Conservation (phyloP, 1,140 invertebrate genomes). For the Eupristina koningsbergeri region DNA sequence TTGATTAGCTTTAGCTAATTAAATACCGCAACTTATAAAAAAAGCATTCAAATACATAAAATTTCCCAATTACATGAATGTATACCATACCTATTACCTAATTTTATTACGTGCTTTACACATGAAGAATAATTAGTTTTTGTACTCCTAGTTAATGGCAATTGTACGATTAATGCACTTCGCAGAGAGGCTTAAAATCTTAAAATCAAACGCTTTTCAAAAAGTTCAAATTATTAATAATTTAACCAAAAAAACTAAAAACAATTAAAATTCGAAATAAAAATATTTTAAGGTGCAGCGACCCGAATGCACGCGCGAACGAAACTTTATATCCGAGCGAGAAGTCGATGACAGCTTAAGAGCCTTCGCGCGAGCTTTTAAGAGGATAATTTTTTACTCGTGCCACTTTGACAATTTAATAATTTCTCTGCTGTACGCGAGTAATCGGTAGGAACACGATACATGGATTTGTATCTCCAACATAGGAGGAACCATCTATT, state of each 20-base stretch:
- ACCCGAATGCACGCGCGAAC: constrained; percentile 41
- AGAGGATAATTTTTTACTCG: constrained; percentile 63
- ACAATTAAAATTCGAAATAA: neutral
- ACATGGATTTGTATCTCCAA: constrained; percentile 22
- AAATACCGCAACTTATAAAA: too few species aligned
- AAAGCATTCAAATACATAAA: too few species aligned
- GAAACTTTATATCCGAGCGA: constrained; percentile 67
- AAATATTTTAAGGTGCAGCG: constrained; percentile 37
- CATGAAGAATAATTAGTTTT: too few species aligned
- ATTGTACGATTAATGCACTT: too few species aligned
- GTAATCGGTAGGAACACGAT: constrained; percentile 65
- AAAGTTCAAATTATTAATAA: neutral
- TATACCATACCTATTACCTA: too few species aligned
- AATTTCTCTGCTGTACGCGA: constrained; percentile 63
- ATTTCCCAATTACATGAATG: too few species aligned
- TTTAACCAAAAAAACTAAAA: neutral
- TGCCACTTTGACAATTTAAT: constrained; percentile 66
- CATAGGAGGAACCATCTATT: constrained; percentile 30
- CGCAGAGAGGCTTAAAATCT: too few species aligned
- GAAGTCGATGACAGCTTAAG: constrained; percentile 72
- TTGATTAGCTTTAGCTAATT: too few species aligned
- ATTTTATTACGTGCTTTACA: too few species aligned
- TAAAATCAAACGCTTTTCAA: too few species aligned
- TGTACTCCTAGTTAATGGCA: too few species aligned
- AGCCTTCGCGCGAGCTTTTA: constrained; percentile 67